Evolutionary conservation across 1,140 invertebrate genomes (phyloP).

Genomic region (Sminthurinus signatus): DNA sequence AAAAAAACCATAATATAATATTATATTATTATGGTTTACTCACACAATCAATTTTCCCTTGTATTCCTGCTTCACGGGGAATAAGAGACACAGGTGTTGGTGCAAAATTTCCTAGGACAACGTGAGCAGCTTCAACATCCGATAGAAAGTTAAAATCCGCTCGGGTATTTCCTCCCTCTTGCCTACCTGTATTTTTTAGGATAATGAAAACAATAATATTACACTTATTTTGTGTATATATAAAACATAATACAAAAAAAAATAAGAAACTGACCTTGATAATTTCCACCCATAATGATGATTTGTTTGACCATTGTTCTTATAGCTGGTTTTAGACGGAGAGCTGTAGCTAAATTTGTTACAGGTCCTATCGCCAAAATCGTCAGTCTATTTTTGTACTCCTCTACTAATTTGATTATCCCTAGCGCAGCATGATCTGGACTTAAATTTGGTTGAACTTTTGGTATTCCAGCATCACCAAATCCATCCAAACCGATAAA

Average conservation of each 20-base stretch:
- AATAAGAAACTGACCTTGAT: conserved; percentile 54
- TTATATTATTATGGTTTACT: no score
- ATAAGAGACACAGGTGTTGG: conserved; percentile 54
- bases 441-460: conserved; percentile 35
- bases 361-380: conserved; percentile 64
- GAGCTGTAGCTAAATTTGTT: conserved; percentile 67
- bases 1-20: no score
- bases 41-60: no score
- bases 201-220: no score
- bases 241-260: no score
- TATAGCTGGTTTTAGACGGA: conserved; percentile 60
- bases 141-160: conserved; percentile 73
- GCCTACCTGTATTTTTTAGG: conserved; percentile 14
- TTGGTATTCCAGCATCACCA: conserved; percentile 50
- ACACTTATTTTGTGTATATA: no score
- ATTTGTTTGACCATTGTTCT: conserved; percentile 57
- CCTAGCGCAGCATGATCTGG: conserved; percentile 48
- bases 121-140: conserved; percentile 70
- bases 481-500: conserved; percentile 62
- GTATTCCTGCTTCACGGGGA: conserved; percentile 62
- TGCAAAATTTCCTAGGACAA: conserved; percentile 53
- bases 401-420: conserved; percentile 49
- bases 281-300: conserved; percentile 71
- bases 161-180: conserved; percentile 42
- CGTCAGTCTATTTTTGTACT: conserved; percentile 51